phyloP scores from a whole-genome alignment of 2,797 vertebrate species.

The Chiloscyllium punctatum region DNA sequence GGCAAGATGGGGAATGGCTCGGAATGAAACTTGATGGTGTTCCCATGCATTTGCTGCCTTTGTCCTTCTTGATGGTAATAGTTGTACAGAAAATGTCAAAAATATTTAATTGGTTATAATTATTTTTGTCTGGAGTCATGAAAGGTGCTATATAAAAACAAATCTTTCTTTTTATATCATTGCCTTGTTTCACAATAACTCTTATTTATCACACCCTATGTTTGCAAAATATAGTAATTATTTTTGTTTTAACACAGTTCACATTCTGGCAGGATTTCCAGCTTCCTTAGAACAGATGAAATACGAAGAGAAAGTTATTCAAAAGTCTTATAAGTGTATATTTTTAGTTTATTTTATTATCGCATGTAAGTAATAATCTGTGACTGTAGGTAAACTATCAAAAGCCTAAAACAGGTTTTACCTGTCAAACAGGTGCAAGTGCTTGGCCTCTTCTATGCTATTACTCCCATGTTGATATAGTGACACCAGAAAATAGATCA shows the following conservation, averaged over 20 bases:
- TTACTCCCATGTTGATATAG: background rate
- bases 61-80: no score
- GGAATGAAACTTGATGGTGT: no score
- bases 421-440: background rate
- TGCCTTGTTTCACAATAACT: background rate
- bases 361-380: background rate
- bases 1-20: no score
- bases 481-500: background rate
- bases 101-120: background rate
- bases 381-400: background rate
- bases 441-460: background rate
- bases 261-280: background rate
- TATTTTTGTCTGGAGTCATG: background rate
- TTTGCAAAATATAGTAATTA: background rate
- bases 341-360: background rate
- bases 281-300: background rate
- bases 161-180: background rate
- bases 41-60: no score
- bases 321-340: background rate
- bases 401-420: background rate
- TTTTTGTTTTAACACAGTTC: background rate
- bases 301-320: no score
- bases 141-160: background rate
- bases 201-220: background rate
- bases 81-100: background rate